These are phyloP conservation scores for Anguilla japonica DNA, from an alignment of 2,113 vertebrate species.

Conservation along the genomic window DNA sequence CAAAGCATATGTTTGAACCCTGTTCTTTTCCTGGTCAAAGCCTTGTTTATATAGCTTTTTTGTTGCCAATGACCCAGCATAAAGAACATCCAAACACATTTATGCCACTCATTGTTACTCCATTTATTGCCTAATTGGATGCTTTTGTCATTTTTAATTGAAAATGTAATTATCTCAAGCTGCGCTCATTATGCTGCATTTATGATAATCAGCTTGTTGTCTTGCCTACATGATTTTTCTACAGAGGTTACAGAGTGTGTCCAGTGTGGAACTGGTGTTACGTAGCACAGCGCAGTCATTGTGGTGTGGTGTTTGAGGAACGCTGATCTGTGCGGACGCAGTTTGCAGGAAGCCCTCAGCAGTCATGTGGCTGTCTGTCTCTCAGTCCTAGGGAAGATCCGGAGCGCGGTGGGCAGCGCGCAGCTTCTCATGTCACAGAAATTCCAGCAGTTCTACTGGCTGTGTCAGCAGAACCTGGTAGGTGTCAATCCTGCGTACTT, in stretches of 20 bases:
- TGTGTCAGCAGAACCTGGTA: slow-evolving; percentile 99
- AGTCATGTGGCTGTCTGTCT: slow-evolving; percentile 8
- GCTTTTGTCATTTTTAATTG: too few relatives aligned
- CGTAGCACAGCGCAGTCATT: not conserved
- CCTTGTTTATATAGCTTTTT: not conserved
- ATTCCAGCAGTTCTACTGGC: slow-evolving; percentile 99
- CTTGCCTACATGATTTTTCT: too few relatives aligned
- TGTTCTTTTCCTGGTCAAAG: not conserved
- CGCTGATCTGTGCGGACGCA: not conserved
- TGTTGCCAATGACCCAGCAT: not conserved
- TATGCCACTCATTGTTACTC: too few relatives aligned
- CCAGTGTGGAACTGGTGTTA: not conserved
- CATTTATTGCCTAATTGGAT: too few relatives aligned
- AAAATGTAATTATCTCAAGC: too few relatives aligned
- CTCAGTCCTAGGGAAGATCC: slow-evolving; percentile 93
- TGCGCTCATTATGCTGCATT: too few relatives aligned
- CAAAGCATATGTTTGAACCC: not conserved
- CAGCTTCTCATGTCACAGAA: slow-evolving; percentile 99
- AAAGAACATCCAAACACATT: not conserved
- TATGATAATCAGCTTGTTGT: too few relatives aligned
- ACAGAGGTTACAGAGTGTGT: too few relatives aligned
- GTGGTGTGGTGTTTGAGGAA: not conserved
- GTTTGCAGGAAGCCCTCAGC: not conserved
- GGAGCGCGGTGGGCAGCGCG: slow-evolving; percentile 96
- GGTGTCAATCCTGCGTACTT: slow-evolving; percentile 53